phyloP scores from a whole-genome alignment of 2,888 invertebrate species.

The Stenotaenia linearis region DNA sequence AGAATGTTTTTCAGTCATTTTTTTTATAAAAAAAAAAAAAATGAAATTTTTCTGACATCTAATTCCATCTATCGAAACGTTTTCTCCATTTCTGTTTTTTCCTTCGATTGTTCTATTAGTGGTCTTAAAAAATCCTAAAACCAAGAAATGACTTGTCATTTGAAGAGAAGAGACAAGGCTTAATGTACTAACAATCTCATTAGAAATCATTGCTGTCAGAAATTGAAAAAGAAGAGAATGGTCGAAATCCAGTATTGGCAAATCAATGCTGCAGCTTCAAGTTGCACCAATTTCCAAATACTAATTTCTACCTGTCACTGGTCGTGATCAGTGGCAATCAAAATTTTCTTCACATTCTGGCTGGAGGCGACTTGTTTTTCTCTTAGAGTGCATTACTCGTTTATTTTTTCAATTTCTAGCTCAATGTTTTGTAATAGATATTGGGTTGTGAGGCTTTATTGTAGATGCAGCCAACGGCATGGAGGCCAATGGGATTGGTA shows the following conservation, averaged over 20 bases:
- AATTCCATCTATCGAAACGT: too few species aligned
- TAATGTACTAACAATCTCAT: background rate
- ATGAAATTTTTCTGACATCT: too few species aligned
- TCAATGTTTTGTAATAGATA: conserved; percentile 9
- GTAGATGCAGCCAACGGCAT: background rate
- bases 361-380: background rate
- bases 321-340: background rate
- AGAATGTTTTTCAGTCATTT: too few species aligned
- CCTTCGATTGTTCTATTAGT: too few species aligned
- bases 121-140: too few species aligned
- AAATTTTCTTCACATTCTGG: background rate
- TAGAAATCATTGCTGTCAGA: background rate
- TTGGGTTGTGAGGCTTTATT: background rate
- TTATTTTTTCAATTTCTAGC: background rate
- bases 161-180: background rate
- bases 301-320: background rate
- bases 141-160: background rate
- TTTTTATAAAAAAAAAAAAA: too few species aligned
- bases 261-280: background rate
- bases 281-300: background rate
- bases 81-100: too few species aligned
- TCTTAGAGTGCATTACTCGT: background rate
- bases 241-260: background rate
- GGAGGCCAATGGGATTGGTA: background rate
- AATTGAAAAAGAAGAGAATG: background rate